A percentile compares a stretch with the other conserved stretches of the same genome.
Conservation (phyloP, 2,888 invertebrate genomes). For the Neoitamus cyanurus region DNA sequence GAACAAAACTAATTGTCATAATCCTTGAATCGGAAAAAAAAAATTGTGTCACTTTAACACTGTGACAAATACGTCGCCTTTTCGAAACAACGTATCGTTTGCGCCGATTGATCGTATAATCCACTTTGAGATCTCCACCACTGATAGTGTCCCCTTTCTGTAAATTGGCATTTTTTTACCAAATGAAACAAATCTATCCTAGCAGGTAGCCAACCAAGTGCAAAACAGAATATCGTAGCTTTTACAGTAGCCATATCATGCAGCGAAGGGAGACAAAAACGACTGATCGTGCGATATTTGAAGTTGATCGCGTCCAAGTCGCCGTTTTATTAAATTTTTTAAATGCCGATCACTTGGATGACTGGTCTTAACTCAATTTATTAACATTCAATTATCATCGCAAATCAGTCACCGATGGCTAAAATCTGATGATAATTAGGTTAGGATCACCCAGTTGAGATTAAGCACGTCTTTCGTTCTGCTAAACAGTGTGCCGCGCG, state of each 20-base stretch:
- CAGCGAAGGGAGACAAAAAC: conserved; percentile 22
- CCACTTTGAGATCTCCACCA: conserved; percentile 2
- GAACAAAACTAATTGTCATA: background rate
- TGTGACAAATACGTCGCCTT: background rate
- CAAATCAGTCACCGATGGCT: conserved; percentile 35
- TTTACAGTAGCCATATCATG: conserved; percentile 37
- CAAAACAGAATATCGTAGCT: conserved; percentile 24
- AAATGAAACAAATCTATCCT: conserved; percentile 2
- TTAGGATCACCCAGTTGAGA: conserved; percentile 38
- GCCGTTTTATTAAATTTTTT: conserved; percentile 49
- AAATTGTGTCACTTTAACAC: background rate
- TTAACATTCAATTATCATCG: conserved; percentile 50
- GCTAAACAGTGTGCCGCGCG: background rate
- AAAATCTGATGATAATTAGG: conserved; percentile 42
- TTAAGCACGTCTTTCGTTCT: background rate
- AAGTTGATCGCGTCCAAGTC: conserved; percentile 36
- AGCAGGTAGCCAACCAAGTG: background rate
- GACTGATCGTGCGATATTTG: conserved; percentile 43
- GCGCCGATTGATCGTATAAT: conserved; percentile 6
- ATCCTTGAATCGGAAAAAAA: conserved; percentile 14
- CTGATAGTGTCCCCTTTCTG: conserved; percentile 17
- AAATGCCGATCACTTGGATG: conserved; percentile 48
- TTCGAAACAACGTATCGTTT: background rate
- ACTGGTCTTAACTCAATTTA: conserved; percentile 46
- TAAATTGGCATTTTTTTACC: conserved; percentile 35